These are phyloP conservation scores for Nannospalax galili DNA, from an alignment of 2,113 vertebrate species.

Conservation along the genomic window DNA sequence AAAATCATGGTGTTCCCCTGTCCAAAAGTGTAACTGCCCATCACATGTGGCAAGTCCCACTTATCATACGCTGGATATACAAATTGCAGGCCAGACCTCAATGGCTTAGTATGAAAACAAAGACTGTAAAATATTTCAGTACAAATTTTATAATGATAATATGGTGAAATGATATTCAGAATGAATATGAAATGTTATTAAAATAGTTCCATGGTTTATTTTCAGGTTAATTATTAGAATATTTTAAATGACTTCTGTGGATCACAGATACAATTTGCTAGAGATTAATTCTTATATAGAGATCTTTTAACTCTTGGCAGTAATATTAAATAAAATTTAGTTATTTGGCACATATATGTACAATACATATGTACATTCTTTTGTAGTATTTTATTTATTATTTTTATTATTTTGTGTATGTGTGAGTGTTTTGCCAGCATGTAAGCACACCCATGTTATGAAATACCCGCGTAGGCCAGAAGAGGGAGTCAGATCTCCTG, in stretches of 20 bases:
- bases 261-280: background rate
- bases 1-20: background rate
- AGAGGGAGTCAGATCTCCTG: no score
- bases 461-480: no score
- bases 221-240: conserved; percentile 10
- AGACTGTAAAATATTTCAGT: background rate
- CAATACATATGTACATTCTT: background rate
- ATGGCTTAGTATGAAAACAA: background rate
- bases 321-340: background rate
- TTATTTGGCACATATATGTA: background rate
- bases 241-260: background rate
- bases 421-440: background rate
- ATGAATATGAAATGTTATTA: background rate
- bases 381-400: no score
- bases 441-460: no score
- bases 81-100: background rate
- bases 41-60: background rate
- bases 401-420: background rate
- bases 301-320: background rate
- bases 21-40: background rate
- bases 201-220: background rate
- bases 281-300: background rate
- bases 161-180: background rate
- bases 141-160: background rate
- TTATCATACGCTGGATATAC: background rate